Conservation (phyloP, 2,888 invertebrate species). For the Fabriciana adippe region DNA sequence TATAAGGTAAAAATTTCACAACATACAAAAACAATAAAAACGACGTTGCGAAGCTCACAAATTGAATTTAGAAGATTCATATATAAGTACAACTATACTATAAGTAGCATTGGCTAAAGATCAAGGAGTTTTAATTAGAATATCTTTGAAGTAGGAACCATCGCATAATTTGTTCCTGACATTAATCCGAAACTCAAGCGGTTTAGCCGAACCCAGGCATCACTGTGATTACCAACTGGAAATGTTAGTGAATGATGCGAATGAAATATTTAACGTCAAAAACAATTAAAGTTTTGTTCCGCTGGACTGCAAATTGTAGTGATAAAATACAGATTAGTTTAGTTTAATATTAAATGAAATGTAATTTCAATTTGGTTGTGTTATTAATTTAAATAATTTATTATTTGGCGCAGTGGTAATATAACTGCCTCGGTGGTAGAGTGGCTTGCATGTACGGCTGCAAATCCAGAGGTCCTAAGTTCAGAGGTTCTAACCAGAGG, state of each 20-base stretch:
- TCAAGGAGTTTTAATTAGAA: slow-evolving; percentile 23
- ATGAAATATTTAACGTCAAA: slow-evolving; percentile 36
- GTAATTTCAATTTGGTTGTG: no score
- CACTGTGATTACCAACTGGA: slow-evolving; percentile 37
- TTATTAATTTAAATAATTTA: no score
- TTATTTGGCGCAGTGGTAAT: no score
- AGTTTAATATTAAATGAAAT: neutral
- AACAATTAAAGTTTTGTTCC: slow-evolving; percentile 3
- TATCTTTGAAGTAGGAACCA: slow-evolving; percentile 29
- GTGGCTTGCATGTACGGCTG: no score
- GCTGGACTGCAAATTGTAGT: neutral
- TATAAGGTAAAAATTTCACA: no score
- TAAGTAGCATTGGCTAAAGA: slow-evolving; percentile 9
- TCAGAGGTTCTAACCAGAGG: no score
- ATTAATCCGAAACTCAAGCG: slow-evolving; percentile 36
- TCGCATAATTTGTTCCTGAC: slow-evolving; percentile 38
- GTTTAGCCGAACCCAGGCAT: slow-evolving; percentile 26
- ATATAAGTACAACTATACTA: no score
- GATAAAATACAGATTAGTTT: neutral
- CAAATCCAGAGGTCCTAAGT: no score
- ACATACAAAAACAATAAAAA: no score
- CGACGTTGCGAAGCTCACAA: no score
- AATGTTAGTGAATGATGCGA: slow-evolving; percentile 30
- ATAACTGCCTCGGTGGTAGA: no score
- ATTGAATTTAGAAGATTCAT: neutral